Percentiles rank a stretch among this genome's conserved stretches.
These are phyloP conservation scores for Percopsis transmontana DNA, from an alignment of 2,113 vertebrate genomes.

Conservation along the genomic window DNA sequence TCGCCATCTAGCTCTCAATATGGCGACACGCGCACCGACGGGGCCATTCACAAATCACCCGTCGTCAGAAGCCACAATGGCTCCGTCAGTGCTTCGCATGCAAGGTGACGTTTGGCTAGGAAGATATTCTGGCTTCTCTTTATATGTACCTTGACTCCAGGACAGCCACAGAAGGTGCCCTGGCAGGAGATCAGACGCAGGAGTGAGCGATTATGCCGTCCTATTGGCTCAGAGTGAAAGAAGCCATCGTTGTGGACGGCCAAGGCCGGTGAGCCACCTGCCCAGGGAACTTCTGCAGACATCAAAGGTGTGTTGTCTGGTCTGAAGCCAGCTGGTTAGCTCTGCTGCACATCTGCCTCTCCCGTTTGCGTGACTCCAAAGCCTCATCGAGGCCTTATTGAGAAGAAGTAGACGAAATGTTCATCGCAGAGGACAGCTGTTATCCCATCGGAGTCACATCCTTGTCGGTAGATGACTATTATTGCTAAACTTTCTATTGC, in stretches of 20 bases:
- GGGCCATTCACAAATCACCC: slow-evolving; percentile 37
- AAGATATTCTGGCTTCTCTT: slow-evolving; percentile 17
- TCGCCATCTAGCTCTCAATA: slow-evolving; percentile 7
- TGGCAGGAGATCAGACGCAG: slow-evolving; percentile 56
- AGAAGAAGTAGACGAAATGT: slow-evolving; percentile 1
- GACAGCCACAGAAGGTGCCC: slow-evolving; percentile 29
- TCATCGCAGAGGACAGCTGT: background rate
- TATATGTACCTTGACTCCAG: slow-evolving; percentile 25
- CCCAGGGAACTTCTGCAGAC: slow-evolving; percentile 31
- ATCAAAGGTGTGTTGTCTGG: slow-evolving; percentile 61
- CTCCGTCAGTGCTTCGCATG: slow-evolving; percentile 21
- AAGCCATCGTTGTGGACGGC: slow-evolving; percentile 26
- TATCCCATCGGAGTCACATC: slow-evolving; percentile 18
- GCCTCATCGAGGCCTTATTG: slow-evolving; percentile 46
- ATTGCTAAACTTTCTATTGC: background rate
- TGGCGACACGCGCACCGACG: slow-evolving; percentile 20
- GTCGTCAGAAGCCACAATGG: slow-evolving; percentile 24
- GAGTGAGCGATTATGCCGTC: slow-evolving; percentile 31
- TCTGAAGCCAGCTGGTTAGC: slow-evolving; percentile 45
- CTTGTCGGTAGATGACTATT: background rate
- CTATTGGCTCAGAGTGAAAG: slow-evolving; percentile 9
- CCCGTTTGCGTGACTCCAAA: slow-evolving; percentile 51
- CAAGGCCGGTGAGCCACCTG: slow-evolving; percentile 44
- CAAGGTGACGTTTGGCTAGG: slow-evolving; percentile 4
- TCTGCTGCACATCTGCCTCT: slow-evolving; percentile 57